These are phyloP conservation scores for Lasioglossum zephyrum DNA, from an alignment of 2,888 invertebrate species.

Conservation along the genomic window DNA sequence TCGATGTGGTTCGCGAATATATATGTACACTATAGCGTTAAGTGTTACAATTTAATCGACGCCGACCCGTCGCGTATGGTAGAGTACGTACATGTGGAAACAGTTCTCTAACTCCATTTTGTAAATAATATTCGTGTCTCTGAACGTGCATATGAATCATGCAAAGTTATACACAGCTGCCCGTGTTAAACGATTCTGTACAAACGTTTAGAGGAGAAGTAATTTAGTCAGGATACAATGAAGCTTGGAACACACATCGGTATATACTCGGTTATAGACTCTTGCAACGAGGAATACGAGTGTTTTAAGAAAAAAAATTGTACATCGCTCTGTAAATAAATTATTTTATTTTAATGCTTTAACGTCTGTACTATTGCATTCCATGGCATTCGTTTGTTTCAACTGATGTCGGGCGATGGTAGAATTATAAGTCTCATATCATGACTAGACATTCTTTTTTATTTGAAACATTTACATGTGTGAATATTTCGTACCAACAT, in stretches of 20 bases:
- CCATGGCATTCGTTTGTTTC: not conserved
- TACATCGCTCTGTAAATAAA: conserved; percentile 71
- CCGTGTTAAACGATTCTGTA: conserved; percentile 47
- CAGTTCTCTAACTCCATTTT: conserved; percentile 21
- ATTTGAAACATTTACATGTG: conserved; percentile 35
- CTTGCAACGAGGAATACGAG: conserved; percentile 36
- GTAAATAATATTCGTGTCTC: conserved; percentile 53
- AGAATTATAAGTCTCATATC: not conserved
- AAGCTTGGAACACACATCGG: conserved; percentile 47
- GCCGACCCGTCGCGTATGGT: conserved; percentile 18
- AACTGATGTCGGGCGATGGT: not conserved
- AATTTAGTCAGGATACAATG: conserved; percentile 46
- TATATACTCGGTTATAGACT: conserved; percentile 42
- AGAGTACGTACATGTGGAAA: conserved; percentile 25
- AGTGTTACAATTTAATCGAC: conserved; percentile 45
- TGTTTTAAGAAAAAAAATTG: conserved; percentile 54
- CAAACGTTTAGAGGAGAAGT: conserved; percentile 50
- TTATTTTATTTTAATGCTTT: conserved; percentile 69
- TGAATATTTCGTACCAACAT: conserved; percentile 27
- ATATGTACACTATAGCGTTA: conserved; percentile 39
- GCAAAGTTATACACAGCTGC: conserved; percentile 18
- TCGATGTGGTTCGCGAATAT: conserved; percentile 42
- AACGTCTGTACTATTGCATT: conserved; percentile 49
- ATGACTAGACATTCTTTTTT: conserved; percentile 18
- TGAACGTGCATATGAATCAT: conserved; percentile 24